phyloP scores from a whole-genome alignment of 2,797 vertebrate species.

The Chelonia mydas region DNA sequence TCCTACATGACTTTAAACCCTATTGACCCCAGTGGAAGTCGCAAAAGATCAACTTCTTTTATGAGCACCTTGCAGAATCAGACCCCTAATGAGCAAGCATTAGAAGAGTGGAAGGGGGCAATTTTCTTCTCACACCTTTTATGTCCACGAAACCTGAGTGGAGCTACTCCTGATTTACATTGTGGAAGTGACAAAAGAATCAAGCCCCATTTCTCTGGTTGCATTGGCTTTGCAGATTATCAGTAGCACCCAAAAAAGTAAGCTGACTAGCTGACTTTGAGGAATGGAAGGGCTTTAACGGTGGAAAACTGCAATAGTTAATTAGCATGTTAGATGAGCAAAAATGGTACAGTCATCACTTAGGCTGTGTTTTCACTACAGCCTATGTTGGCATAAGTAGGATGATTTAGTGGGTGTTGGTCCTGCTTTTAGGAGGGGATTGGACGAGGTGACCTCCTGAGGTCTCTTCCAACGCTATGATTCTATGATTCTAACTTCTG shows the following conservation, averaged over 20 bases:
- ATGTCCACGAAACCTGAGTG: neutral
- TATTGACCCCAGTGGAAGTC: neutral
- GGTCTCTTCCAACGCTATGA: no score
- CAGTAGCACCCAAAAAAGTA: constrained; percentile 22
- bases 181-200: neutral
- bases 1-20: neutral
- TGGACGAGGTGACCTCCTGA: no score
- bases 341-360: constrained; percentile 54
- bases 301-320: constrained; percentile 55
- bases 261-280: constrained; percentile 37
- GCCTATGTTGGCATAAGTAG: no score
- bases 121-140: neutral
- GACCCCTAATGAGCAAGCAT: neutral
- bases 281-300: constrained; percentile 28
- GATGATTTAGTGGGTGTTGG: no score
- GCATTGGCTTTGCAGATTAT: constrained; percentile 27
- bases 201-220: neutral
- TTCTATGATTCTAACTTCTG: no score
- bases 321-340: constrained; percentile 62
- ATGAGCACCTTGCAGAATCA: neutral
- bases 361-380: neutral
- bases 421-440: no score
- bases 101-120: neutral
- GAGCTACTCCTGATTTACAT: neutral
- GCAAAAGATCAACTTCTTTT: neutral